Evolutionary conservation across 1,140 invertebrate species (phyloP).

Genomic region (Palaemon carinicauda): DNA sequence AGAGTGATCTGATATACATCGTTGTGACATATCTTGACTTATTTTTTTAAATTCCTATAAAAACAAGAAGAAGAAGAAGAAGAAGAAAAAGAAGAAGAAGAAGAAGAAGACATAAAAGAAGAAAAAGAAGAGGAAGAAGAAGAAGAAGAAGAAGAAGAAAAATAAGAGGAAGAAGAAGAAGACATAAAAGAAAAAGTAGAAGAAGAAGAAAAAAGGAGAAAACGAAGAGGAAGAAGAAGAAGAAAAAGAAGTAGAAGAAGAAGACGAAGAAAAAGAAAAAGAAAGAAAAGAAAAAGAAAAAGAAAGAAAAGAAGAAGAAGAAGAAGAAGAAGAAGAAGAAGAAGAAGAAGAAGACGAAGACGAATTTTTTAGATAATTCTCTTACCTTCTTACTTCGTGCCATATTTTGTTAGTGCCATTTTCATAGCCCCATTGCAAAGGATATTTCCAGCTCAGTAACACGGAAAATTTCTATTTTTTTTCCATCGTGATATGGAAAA

Average conservation of each 20-base stretch:
- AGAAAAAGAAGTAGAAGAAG: neutral
- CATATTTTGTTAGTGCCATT: neutral
- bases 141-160: neutral
- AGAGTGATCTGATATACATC: too few species aligned
- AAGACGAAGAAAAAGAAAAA: neutral
- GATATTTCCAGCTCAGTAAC: too few species aligned
- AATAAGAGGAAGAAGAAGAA: too few species aligned
- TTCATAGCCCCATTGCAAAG: too few species aligned
- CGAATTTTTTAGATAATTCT: too few species aligned
- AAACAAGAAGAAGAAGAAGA: neutral
- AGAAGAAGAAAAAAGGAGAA: neutral
- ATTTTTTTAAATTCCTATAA: neutral
- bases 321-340: too few species aligned
- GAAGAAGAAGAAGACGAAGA: too few species aligned
- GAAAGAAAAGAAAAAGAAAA: neutral
- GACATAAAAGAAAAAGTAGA: neutral
- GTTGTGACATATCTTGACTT: too few species aligned
- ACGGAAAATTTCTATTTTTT: too few species aligned
- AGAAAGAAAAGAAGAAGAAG: neutral
- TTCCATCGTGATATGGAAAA: too few species aligned
- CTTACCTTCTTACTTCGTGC: neutral
- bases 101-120: too few species aligned
- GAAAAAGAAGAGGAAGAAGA: neutral
- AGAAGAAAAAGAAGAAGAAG: neutral
- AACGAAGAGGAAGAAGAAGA: neutral